phyloP scores from a whole-genome alignment of 2,113 vertebrate species.

The Desmodus rotundus region DNA sequence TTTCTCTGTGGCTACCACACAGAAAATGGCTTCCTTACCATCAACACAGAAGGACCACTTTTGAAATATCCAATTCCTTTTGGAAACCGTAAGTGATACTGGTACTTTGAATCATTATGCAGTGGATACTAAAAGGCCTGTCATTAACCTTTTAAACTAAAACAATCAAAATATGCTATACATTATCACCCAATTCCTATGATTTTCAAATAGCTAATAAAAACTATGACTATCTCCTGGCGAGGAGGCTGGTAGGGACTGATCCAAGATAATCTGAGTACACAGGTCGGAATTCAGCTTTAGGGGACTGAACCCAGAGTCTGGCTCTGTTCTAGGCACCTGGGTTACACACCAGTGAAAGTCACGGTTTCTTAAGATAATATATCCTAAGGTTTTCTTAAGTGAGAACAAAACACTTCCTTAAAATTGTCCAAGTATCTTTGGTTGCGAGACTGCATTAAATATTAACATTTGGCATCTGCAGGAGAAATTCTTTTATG shows the following conservation, averaged over 20 bases:
- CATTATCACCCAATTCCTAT: background rate
- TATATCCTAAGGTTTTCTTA: background rate
- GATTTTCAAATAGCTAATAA: constrained; percentile 1
- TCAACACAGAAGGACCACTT: background rate
- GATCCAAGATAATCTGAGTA: background rate
- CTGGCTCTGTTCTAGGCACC: background rate
- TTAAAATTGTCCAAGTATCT: constrained; percentile 36
- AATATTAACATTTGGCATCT: constrained; percentile 59
- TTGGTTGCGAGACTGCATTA: constrained; percentile 53
- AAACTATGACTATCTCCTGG: background rate
- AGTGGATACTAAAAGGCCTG: background rate
- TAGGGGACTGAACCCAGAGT: background rate
- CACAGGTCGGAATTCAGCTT: constrained; percentile 28
- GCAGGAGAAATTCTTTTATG: constrained; percentile 32
- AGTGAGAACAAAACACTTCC: background rate
- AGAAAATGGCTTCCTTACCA: constrained; percentile 35
- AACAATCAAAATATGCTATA: background rate
- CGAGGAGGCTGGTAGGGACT: background rate
- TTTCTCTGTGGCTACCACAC: background rate
- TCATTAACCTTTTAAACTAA: background rate
- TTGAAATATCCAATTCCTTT: background rate
- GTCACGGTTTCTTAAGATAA: background rate
- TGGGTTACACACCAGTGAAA: background rate
- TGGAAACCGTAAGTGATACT: background rate
- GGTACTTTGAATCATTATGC: background rate